A percentile compares a stretch with the other conserved stretches of the same genome.
These are phyloP conservation scores for Syngnathus typhle DNA, from an alignment of 2,113 vertebrate genomes.

Conservation along the genomic window DNA sequence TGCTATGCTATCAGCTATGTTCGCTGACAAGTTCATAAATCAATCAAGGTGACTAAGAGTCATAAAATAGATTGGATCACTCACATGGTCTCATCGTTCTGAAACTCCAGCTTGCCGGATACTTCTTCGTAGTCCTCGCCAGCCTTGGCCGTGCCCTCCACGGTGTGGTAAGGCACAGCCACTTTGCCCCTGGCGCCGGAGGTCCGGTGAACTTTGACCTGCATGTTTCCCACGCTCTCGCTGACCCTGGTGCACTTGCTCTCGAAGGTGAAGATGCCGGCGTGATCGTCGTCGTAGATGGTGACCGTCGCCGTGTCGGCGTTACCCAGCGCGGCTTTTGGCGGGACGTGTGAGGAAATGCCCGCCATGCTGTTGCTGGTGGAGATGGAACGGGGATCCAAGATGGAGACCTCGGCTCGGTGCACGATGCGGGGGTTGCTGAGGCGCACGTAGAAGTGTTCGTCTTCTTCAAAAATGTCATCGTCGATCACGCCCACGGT, in stretches of 20 bases:
- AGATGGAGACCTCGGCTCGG: constrained; percentile 62
- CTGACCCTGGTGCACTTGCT: constrained; percentile 68
- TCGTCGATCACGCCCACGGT: constrained; percentile 79
- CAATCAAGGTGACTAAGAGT: no score
- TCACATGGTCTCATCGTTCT: constrained; percentile 83
- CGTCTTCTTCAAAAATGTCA: constrained; percentile 82
- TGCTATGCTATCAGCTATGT: no score
- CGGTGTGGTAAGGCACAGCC: constrained; percentile 75
- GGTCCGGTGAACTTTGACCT: constrained; percentile 78
- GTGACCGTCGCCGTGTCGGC: constrained; percentile 75
- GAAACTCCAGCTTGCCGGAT: constrained; percentile 77
- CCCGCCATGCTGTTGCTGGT: constrained; percentile 66
- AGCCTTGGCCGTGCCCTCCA: constrained; percentile 74
- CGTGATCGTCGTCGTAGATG: constrained; percentile 82
- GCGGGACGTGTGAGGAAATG: constrained; percentile 50
- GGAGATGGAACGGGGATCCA: constrained; percentile 66
- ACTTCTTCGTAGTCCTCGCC: constrained; percentile 81
- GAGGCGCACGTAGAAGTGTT: constrained; percentile 79
- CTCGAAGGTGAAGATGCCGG: constrained; percentile 80
- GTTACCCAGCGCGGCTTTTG: constrained; percentile 69
- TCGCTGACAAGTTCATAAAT: no score
- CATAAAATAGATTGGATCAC: constrained; percentile 25
- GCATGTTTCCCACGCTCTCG: constrained; percentile 79
- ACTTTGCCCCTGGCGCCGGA: constrained; percentile 80
- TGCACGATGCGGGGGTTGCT: constrained; percentile 74